phyloP scores from a whole-genome alignment of 2,888 invertebrate species.

The Ceriagrion tenellum region DNA sequence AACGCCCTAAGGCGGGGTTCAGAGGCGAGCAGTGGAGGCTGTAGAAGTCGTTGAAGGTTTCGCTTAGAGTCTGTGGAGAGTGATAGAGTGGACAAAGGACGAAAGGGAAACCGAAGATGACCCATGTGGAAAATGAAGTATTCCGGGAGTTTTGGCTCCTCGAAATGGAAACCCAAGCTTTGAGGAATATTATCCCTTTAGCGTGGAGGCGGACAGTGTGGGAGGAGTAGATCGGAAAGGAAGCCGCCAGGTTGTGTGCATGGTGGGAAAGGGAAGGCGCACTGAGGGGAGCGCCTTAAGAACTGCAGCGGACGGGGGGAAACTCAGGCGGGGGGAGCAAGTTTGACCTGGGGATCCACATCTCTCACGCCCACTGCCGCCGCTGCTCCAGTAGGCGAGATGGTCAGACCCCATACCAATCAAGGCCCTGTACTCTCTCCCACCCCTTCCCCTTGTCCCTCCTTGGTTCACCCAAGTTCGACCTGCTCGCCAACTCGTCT shows the following conservation, averaged over 20 bases:
- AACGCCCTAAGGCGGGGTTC: too few species aligned
- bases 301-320: neutral
- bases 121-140: neutral
- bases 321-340: neutral
- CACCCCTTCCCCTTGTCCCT: neutral
- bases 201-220: neutral
- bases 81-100: neutral
- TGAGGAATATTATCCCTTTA: neutral
- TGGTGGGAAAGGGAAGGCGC: too few species aligned
- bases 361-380: too few species aligned
- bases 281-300: too few species aligned
- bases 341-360: neutral
- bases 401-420: too few species aligned
- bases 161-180: neutral
- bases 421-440: neutral
- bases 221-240: neutral
- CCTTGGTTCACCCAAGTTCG: too few species aligned
- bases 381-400: neutral
- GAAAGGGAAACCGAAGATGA: neutral
- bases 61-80: too few species aligned
- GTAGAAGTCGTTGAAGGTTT: neutral
- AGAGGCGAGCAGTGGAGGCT: neutral
- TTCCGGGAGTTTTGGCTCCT: neutral
- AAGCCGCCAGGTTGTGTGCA: neutral
- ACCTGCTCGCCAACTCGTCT: too few species aligned